A percentile compares a stretch with the other conserved stretches of the same genome.
phyloP scores from a whole-genome alignment of 2,113 vertebrate species.

The Callocephalon fimbriatum region DNA sequence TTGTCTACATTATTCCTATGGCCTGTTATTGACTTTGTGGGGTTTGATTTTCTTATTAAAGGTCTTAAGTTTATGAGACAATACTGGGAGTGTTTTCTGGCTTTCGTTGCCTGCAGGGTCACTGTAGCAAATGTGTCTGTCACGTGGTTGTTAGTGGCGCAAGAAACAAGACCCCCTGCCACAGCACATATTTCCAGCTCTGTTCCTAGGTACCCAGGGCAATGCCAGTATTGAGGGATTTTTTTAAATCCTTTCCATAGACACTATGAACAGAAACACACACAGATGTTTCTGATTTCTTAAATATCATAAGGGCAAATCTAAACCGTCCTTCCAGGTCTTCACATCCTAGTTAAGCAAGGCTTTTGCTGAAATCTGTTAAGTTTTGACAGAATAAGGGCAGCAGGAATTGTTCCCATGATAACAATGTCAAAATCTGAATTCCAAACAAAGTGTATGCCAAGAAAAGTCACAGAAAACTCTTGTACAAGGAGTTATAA shows the following conservation, averaged over 20 bases:
- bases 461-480: background rate
- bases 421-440: background rate
- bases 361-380: background rate
- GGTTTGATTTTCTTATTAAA: background rate
- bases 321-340: background rate
- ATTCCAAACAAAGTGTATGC: background rate
- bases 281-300: background rate
- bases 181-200: background rate
- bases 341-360: background rate
- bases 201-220: background rate
- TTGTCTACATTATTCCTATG: background rate
- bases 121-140: background rate
- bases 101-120: background rate
- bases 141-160: background rate
- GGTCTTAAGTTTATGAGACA: background rate
- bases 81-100: background rate
- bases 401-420: background rate
- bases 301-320: background rate
- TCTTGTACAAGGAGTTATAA: background rate
- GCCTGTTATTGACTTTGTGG: background rate
- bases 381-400: constrained; percentile 39
- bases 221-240: background rate
- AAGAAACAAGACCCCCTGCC: background rate
- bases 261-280: background rate
- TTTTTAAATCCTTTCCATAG: background rate